These are phyloP conservation scores for Patiria miniata DNA, from an alignment of 35 echinoderm and acorn worm genomes.

Conservation along the genomic window DNA sequence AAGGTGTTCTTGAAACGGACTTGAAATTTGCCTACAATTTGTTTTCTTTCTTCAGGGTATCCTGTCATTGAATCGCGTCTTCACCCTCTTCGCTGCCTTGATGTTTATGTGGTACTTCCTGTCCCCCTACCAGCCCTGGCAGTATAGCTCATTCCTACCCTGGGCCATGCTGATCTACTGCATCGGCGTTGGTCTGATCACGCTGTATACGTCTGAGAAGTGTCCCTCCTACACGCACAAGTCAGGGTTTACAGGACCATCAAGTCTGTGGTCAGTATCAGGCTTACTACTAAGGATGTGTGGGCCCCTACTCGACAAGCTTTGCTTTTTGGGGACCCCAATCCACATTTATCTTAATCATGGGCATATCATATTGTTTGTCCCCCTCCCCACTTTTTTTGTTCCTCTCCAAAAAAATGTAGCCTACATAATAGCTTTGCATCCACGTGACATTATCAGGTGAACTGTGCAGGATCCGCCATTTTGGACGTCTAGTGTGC, in stretches of 20 bases:
- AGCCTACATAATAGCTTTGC: no score
- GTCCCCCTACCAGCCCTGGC: background rate
- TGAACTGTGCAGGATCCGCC: no score
- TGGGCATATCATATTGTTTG: background rate
- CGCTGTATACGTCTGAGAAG: constrained; percentile 66
- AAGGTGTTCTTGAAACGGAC: background rate
- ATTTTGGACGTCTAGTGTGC: no score
- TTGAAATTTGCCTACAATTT: background rate
- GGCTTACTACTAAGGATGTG: no score
- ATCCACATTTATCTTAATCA: background rate
- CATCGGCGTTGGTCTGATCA: constrained; percentile 61
- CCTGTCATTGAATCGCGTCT: constrained; percentile 68
- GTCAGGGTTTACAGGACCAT: constrained; percentile 84
- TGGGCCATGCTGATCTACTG: constrained; percentile 29
- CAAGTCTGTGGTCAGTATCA: constrained; percentile 82
- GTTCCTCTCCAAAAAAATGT: no score
- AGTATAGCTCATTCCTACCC: constrained; percentile 12
- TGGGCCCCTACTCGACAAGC: no score
- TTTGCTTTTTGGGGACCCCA: background rate
- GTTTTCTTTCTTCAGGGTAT: constrained; percentile 47
- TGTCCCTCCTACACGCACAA: constrained; percentile 85
- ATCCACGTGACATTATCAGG: no score
- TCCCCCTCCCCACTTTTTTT: no score
- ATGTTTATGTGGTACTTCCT: constrained; percentile 78
- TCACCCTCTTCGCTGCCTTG: constrained; percentile 77